A percentile compares a stretch with the other conserved stretches of the same genome.
phyloP scores from a whole-genome alignment of 2,797 vertebrate genomes.

The Rhinoraja longicauda region DNA sequence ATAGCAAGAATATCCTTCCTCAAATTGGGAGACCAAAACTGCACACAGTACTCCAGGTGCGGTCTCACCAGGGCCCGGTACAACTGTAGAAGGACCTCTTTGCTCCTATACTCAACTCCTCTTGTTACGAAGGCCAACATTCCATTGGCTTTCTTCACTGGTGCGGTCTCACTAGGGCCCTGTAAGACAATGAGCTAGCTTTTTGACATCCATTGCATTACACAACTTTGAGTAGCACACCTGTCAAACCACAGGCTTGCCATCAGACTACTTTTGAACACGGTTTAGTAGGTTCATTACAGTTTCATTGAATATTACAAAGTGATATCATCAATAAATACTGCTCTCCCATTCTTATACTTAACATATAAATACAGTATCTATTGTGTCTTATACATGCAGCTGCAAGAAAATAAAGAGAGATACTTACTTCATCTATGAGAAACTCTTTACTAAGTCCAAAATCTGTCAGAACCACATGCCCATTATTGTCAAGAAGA shows the following conservation, averaged over 20 bases:
- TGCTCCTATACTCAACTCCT: no score
- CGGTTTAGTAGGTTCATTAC: neutral
- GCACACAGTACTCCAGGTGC: no score
- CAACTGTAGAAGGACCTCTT: no score
- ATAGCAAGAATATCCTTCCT: no score
- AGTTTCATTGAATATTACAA: neutral
- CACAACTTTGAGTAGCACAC: neutral
- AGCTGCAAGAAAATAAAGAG: slow-evolving; percentile 43
- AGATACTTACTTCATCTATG: slow-evolving; percentile 76
- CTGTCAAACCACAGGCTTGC: neutral
- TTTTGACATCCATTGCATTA: neutral
- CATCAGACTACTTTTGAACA: neutral
- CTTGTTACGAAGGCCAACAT: no score
- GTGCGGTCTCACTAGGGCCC: no score
- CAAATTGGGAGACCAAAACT: no score
- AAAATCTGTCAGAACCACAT: slow-evolving; percentile 94
- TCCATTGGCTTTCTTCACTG: no score
- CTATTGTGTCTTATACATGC: slow-evolving; percentile 40
- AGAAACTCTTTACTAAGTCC: slow-evolving; percentile 96
- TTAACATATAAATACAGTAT: neutral
- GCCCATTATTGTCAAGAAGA: slow-evolving; percentile 86
- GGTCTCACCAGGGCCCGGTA: no score
- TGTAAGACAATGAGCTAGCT: neutral
- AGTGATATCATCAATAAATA: neutral
- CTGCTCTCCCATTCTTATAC: neutral